These are phyloP conservation scores for Orthosia gothica DNA, from an alignment of 2,888 invertebrate genomes.

Conservation along the genomic window DNA sequence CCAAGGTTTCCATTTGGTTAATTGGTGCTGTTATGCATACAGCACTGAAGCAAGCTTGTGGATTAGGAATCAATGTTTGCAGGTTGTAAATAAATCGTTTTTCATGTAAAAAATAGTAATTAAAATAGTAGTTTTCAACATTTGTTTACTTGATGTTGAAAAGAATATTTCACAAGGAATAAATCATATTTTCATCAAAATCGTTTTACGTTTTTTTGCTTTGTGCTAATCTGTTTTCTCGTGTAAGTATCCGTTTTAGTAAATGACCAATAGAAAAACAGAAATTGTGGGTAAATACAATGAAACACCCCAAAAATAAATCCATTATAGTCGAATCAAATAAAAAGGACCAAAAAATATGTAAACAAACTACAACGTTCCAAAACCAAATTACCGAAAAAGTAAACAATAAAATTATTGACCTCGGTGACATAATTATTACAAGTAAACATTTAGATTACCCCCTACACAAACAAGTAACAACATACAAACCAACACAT, in stretches of 20 bases:
- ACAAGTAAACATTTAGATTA: slow-evolving; percentile 41
- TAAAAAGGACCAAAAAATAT: not conserved
- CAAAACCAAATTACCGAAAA: slow-evolving; percentile 32
- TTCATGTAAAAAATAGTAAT: no score
- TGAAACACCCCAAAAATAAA: not conserved
- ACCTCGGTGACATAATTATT: slow-evolving; percentile 28
- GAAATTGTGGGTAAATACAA: not conserved
- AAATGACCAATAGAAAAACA: not conserved
- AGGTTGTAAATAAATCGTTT: no score
- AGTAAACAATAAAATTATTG: slow-evolving; percentile 34
- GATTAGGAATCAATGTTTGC: not conserved
- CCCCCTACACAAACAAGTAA: slow-evolving; percentile 41
- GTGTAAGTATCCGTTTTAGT: no score
- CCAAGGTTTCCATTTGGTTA: slow-evolving; percentile 9
- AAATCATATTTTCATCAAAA: no score
- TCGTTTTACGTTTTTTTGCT: no score
- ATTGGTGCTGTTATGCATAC: slow-evolving; percentile 1
- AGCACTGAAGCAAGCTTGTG: not conserved
- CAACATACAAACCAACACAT: slow-evolving; percentile 51
- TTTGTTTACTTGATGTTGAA: no score
- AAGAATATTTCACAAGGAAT: no score
- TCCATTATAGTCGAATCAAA: not conserved
- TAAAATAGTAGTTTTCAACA: no score
- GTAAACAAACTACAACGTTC: not conserved
- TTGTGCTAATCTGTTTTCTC: no score